Evolutionary conservation across 1,140 invertebrate species (phyloP), one percentile per base, ranked within the genome.

Genomic region (Drosophila virilis): DNA sequence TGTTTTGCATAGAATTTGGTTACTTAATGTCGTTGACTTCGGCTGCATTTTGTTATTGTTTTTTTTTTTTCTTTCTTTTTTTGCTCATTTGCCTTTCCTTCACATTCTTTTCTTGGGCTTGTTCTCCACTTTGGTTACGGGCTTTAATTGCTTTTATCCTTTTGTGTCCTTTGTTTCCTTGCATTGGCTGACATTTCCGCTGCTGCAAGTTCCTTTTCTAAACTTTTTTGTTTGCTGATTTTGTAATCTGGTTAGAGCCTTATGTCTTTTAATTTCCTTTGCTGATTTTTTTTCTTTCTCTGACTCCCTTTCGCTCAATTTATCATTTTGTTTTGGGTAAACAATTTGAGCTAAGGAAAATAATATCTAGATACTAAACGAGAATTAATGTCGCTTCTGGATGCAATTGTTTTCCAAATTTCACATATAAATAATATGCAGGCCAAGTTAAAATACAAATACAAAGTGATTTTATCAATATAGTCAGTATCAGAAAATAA

Each of bases 121-220:
- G 17, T 77, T 69, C 58, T 73, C 67, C 35, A 38, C 33, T 35
- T 46, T 46, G 65, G 45, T 72, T 55, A 54, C 68, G 43, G 69
- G 51, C 84, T 89, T 88, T 88, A 88, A 88, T 88, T 88, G 89
- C 84, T 80, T 88, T 88, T 89, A 88, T 83, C 80, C 84, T 84
- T 76, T 74, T 68, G 51, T 67, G 28, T 42, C 13, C 45, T 51
- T 66, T 66, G 17, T 40, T 74, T 67, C 60, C 43, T 46, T 64
- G 50, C 62, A 61, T 74, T 64, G 67, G 65, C 68, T 70, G 70
- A 65, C 82, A 68, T 86, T 88, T 85, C 69, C 76, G 80, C 71
- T 51, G 37, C 51, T 73, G 59, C 70, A 58, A 59, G n/a, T 52
- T 77, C 64, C 32, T 45, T 64, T 73, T 40, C 54, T 46, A 37